phyloP scores from a whole-genome alignment of 1,140 invertebrate species.

The Bicyclus anynana region DNA sequence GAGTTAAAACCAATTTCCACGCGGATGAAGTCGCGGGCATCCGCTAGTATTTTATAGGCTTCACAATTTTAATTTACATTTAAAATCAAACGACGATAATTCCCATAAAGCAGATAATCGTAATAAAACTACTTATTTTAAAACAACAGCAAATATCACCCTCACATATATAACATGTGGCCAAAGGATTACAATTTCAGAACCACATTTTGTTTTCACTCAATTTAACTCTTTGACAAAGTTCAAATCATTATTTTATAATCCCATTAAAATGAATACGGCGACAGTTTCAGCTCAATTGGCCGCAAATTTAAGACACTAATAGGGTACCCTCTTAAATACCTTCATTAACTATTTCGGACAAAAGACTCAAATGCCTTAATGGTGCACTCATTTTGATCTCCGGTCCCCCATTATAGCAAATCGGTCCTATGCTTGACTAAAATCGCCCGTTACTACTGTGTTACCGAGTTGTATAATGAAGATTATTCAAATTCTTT shows the following conservation, averaged over 20 bases:
- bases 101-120: background rate
- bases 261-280: slow-evolving; percentile 2
- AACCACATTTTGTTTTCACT: background rate
- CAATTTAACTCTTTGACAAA: background rate
- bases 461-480: no score
- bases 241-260: slow-evolving; percentile 6
- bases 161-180: background rate
- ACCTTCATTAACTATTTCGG: slow-evolving; percentile 19
- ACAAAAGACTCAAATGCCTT: slow-evolving; percentile 23
- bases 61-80: background rate
- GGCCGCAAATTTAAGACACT: slow-evolving; percentile 17
- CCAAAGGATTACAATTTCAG: background rate
- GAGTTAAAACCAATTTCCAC: no score
- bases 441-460: background rate
- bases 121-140: background rate
- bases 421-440: slow-evolving; percentile 1
- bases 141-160: background rate
- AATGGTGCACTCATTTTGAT: slow-evolving; percentile 14
- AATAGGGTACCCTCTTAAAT: slow-evolving; percentile 16
- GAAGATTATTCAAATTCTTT: no score
- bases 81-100: background rate
- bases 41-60: background rate
- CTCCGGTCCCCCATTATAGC: slow-evolving; percentile 3
- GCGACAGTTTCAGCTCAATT: slow-evolving; percentile 16
- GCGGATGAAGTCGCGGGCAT: no score